These are phyloP conservation scores for Opisthograptis luteolata DNA, from an alignment of 2,888 invertebrate genomes.

Conservation along the genomic window DNA sequence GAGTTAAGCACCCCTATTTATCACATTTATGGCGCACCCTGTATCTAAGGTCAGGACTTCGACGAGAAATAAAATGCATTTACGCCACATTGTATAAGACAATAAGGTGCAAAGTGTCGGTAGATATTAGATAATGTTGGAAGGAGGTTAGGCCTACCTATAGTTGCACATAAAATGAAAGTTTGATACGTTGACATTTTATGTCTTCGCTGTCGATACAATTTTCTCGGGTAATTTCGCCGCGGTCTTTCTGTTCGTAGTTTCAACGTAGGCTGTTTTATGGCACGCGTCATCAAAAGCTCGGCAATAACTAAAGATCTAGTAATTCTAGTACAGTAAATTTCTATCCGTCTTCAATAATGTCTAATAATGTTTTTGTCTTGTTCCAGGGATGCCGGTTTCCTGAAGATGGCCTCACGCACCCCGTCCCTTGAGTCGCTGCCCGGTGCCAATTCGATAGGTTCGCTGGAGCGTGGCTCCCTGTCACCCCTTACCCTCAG, in stretches of 20 bases:
- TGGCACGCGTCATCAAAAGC: constrained; percentile 33
- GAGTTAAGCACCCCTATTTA: constrained; percentile 68
- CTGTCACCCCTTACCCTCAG: constrained; percentile 92
- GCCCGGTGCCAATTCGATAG: constrained; percentile 95
- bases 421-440: constrained; percentile 97
- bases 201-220: constrained; percentile 30
- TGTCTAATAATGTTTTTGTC: constrained; percentile 40
- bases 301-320: constrained; percentile 26
- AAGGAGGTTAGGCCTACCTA: constrained; percentile 22
- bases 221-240: constrained; percentile 34
- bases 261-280: constrained; percentile 28
- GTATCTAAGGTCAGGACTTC: constrained; percentile 60
- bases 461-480: constrained; percentile 93
- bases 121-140: constrained; percentile 29
- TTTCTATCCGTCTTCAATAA: constrained; percentile 13
- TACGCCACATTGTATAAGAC: constrained; percentile 44
- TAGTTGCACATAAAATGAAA: constrained; percentile 31
- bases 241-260: constrained; percentile 24
- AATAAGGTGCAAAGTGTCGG: constrained; percentile 22
- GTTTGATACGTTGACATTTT: constrained; percentile 35
- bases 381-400: constrained; percentile 92
- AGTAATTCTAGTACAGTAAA: constrained; percentile 7
- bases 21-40: constrained; percentile 63
- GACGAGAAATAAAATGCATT: constrained; percentile 53
- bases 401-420: constrained; percentile 96